Evolutionary conservation across 2,888 invertebrate species (phyloP).

Genomic region (Hemicrepidius hirtus): DNA sequence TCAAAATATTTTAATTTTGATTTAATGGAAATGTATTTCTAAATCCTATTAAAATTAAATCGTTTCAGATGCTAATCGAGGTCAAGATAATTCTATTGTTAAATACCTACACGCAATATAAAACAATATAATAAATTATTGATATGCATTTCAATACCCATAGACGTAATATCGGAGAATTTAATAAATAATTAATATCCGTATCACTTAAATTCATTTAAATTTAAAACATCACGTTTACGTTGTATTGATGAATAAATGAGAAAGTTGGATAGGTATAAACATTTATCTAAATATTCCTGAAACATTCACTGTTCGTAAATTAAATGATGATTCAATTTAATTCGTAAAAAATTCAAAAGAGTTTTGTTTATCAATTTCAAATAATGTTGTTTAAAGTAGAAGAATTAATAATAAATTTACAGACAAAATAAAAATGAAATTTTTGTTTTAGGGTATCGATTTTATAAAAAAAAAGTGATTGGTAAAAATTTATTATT

Average conservation of each 20-base stretch:
- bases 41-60: slow-evolving; percentile 46
- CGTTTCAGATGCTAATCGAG: slow-evolving; percentile 47
- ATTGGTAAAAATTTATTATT: not conserved
- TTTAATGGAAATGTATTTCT: slow-evolving; percentile 47
- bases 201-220: slow-evolving; percentile 48
- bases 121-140: slow-evolving; percentile 58
- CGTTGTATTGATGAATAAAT: slow-evolving; percentile 32
- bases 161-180: slow-evolving; percentile 46
- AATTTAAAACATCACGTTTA: slow-evolving; percentile 39
- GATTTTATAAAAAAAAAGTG: not conserved
- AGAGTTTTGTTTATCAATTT: too few species aligned
- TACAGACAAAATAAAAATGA: not conserved
- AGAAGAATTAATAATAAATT: too few species aligned
- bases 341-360: not conserved
- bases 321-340: not conserved
- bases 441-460: not conserved
- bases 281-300: not conserved
- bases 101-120: slow-evolving; percentile 53
- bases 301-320: not conserved
- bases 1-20: slow-evolving; percentile 40
- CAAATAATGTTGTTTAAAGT: too few species aligned
- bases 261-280: slow-evolving; percentile 1
- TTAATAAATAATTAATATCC: slow-evolving; percentile 51
- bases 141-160: slow-evolving; percentile 52
- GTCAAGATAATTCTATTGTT: slow-evolving; percentile 54